Base-by-base conservation (phyloP, 2,113 vertebrate genomes). In the Tetraodon nigroviridis region DNA sequence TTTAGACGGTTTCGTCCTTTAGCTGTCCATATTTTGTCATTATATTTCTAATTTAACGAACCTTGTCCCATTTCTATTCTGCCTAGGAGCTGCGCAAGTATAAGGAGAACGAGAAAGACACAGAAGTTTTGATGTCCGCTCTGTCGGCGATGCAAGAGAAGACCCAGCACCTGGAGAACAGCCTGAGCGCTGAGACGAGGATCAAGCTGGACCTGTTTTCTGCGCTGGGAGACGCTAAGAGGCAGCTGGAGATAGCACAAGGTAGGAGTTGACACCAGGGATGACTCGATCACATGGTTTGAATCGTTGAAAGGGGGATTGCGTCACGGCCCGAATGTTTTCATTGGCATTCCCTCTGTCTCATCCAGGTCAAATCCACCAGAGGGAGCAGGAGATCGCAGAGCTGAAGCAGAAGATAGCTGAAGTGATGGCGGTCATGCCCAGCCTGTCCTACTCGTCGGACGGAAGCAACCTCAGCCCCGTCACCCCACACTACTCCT, bases 101-200 rank as follows among this genome's bases (percentile, higher is more conserved):
- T 85, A 98, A 98, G 84, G 96, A 98, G 75, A 98, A 96, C 0
- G 97, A 99, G 89, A 99, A 99, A 89, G 97, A 98, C 83, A 97
- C 95, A 2, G 97, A 99, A 89, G 96, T 99, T 86, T 82, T 99
- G 83, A 98, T 99, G 95, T 98, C 96, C n/a, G 96, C 97, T 0
- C 92, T 99, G 65, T 97, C 97, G 58, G 97, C 97, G 84, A 98
- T 99, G 97, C 96, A 98, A 86, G 97, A 99, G 84, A 99, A 99
- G 87, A 98, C 95, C 0, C 96, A 99, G 87, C 97, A 99, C 88
- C 92, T 99, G 84, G 97, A 99, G 86, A 99, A 98, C 90, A 99
- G 96, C 87, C 90, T 99, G 81, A 98, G 96, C 0, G 97, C 97
- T 59, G 97, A 99, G 90, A 99, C 97, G 0, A 90, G 97, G 61